Conservation (phyloP, 2,888 invertebrate genomes). For the Temnothorax rugatulus region DNA sequence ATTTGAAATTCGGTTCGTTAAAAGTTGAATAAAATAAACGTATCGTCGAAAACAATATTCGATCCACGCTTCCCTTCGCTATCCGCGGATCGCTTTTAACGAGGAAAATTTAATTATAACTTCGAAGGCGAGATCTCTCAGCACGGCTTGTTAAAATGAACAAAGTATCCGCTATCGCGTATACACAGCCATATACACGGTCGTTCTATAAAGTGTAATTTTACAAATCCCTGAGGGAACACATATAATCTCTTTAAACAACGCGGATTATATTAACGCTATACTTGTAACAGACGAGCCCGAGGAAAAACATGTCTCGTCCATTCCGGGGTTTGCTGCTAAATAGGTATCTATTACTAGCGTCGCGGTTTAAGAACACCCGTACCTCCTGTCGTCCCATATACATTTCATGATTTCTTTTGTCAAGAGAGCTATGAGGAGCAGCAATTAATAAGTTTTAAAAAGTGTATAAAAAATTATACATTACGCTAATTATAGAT, state of each 20-base stretch:
- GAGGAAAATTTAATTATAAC: slow-evolving; percentile 67
- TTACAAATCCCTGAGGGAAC: slow-evolving; percentile 36
- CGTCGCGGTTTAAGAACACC: slow-evolving; percentile 2
- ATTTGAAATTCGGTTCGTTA: slow-evolving; percentile 43
- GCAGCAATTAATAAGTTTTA: not conserved
- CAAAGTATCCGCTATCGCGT: slow-evolving; percentile 49
- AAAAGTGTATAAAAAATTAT: not conserved
- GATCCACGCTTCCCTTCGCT: slow-evolving; percentile 22
- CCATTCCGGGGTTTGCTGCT: slow-evolving; percentile 21
- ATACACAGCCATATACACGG: not conserved
- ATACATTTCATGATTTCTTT: slow-evolving; percentile 10
- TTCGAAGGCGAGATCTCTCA: slow-evolving; percentile 52
- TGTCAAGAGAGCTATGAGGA: not conserved
- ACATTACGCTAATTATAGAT: not conserved
- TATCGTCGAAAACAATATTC: slow-evolving; percentile 49
- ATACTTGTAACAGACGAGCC: slow-evolving; percentile 25
- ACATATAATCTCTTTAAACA: slow-evolving; percentile 44
- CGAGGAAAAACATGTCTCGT: slow-evolving; percentile 41
- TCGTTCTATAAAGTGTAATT: slow-evolving; percentile 52
- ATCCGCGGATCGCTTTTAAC: slow-evolving; percentile 47
- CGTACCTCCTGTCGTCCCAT: no score
- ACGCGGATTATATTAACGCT: slow-evolving; percentile 20
- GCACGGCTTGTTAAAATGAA: slow-evolving; percentile 59
- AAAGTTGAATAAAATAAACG: slow-evolving; percentile 41
- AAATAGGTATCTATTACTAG: slow-evolving; percentile 39